Evolutionary conservation across 2,888 invertebrate species (phyloP).

Genomic region (Aspidiotus rigidus): DNA sequence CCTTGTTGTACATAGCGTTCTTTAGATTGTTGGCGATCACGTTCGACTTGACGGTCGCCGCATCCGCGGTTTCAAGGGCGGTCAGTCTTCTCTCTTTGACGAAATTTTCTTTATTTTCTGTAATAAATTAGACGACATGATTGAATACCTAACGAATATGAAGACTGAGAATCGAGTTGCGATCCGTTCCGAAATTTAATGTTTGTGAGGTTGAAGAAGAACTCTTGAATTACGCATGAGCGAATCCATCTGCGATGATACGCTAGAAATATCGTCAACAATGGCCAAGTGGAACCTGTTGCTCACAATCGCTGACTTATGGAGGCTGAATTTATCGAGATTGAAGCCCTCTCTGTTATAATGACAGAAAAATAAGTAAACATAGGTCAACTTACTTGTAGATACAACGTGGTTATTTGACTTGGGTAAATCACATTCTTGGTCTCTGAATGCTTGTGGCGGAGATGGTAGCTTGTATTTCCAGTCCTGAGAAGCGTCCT

Average conservation of each 20-base stretch:
- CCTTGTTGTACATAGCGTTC: constrained; percentile 7
- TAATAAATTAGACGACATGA: background rate
- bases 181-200: no score
- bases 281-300: no score
- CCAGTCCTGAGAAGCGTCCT: constrained; percentile 43
- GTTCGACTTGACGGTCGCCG: background rate
- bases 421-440: constrained; percentile 30
- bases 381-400: constrained; percentile 36
- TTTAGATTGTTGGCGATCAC: constrained; percentile 15
- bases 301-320: no score
- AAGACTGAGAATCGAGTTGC: no score
- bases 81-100: constrained; percentile 20
- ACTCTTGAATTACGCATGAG: no score
- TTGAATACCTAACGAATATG: no score
- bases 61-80: background rate
- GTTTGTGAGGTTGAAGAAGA: no score
- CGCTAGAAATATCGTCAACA: no score
- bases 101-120: constrained; percentile 17
- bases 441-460: constrained; percentile 43
- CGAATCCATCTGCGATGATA: no score
- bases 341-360: no score
- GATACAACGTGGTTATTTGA: constrained; percentile 39
- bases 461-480: constrained; percentile 53
- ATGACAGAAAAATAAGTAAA: no score
- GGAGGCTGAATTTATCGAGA: no score